Base-by-base conservation (phyloP, 2,888 invertebrate genomes). In the Notocelia uddmanniana region DNA sequence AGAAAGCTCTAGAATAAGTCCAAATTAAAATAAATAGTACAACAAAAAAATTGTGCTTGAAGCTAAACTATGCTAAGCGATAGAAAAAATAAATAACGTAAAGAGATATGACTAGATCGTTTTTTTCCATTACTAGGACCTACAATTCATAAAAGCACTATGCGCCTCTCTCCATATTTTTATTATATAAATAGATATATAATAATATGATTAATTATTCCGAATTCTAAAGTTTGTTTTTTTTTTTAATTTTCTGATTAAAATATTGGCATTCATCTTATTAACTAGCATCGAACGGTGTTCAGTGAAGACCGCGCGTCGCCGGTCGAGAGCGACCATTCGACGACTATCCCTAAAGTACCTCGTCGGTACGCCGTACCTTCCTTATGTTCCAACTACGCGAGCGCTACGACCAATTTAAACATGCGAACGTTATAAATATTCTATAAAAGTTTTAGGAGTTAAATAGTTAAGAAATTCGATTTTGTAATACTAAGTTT, bases 11-110 rank as follows among this genome's bases (percentile, higher is more conserved):
- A 71, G 59, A 78, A 79, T 78, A 71, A 75, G 78, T 78, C 76
- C 75, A 76, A 77, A 78, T 80, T 81, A 83, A 77, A 74, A 78
- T 79, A 78, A 81, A 78, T 81, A 83, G 76, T 81, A 79, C 81
- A 77, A 83, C 83, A 77, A 77, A 81, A n/a, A 81, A 82, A 79
- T 80, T 83, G 90, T 92, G 93, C 93, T 93, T 93, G 93, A 92
- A 93, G 93, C 93, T 93, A 93, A 91, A 92, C 92, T 93, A 93
- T 93, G 91, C 93, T 93, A 93, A 92, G 93, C 93, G 88, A 90
- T 89, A 90, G 90, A 89, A 83, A 89, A 89, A 90, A 88, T 83
- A 89, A 89, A 86, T 85, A 89, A 90, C 89, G 86, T 87, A 93
- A 89, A 85, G 83, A 89, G 92, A 93, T 93, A 93, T 93, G 93